These are phyloP conservation scores for Enteromius fasciolatus DNA, from an alignment of 2,797 vertebrate genomes.

Conservation along the genomic window DNA sequence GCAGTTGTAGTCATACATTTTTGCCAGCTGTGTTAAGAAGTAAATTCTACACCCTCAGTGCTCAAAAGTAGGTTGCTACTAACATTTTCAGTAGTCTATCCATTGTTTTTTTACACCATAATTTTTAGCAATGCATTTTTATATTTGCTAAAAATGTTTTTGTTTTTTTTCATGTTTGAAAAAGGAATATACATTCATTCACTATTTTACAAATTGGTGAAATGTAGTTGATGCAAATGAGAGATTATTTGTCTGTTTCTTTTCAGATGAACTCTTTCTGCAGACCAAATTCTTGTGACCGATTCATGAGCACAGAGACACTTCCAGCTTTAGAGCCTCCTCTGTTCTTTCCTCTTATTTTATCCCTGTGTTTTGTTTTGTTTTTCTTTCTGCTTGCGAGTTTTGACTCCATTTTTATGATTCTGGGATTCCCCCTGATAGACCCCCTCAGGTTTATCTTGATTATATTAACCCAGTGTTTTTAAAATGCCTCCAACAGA, in stretches of 20 bases:
- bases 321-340: slow-evolving; percentile 25
- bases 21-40: neutral
- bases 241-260: neutral
- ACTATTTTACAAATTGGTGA: neutral
- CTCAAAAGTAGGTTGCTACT: neutral
- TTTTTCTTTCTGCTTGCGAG: neutral
- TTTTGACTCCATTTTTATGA: slow-evolving; percentile 1
- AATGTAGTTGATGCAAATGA: neutral
- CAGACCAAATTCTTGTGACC: slow-evolving; percentile 2
- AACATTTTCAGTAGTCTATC: neutral
- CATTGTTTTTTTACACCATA: neutral
- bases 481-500: slow-evolving; percentile 76
- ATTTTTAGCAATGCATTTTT: neutral
- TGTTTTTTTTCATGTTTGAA: neutral
- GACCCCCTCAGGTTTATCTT: neutral
- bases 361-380: slow-evolving; percentile 18
- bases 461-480: slow-evolving; percentile 20
- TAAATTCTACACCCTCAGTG: neutral
- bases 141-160: neutral
- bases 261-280: neutral
- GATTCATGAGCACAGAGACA: neutral
- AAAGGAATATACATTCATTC: neutral
- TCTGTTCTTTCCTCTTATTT: slow-evolving; percentile 24
- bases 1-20: neutral
- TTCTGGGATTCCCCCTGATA: neutral